phyloP scores from a whole-genome alignment of 2,888 invertebrate species.

The Caradrina clavipalpis region DNA sequence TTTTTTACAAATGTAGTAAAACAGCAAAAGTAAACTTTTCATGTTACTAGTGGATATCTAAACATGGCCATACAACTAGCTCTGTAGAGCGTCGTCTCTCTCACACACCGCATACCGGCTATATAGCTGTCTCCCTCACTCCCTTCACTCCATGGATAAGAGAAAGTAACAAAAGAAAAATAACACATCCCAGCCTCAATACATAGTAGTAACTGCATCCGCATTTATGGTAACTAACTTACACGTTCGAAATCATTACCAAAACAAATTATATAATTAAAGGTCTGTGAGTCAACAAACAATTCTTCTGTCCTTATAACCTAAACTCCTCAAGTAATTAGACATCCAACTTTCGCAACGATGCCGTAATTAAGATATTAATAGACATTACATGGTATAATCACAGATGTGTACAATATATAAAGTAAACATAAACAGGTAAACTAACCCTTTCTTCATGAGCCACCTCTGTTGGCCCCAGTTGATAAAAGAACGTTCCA shows the following conservation, averaged over 20 bases:
- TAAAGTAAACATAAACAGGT: constrained; percentile 86
- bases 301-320: constrained; percentile 77
- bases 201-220: constrained; percentile 73
- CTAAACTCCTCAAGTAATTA: constrained; percentile 71
- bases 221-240: constrained; percentile 64
- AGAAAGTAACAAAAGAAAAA: constrained; percentile 91
- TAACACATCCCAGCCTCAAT: constrained; percentile 84
- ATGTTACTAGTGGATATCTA: constrained; percentile 70
- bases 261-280: constrained; percentile 54
- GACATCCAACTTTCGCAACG: constrained; percentile 69
- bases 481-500: constrained; percentile 87
- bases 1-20: constrained; percentile 67
- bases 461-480: constrained; percentile 88
- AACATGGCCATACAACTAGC: constrained; percentile 74
- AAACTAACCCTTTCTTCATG: constrained; percentile 91
- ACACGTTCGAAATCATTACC: constrained; percentile 51
- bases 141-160: constrained; percentile 89
- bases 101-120: constrained; percentile 66
- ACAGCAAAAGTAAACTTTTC: constrained; percentile 76
- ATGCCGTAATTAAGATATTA: constrained; percentile 71
- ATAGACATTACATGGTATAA: constrained; percentile 69
- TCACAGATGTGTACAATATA: constrained; percentile 65
- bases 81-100: constrained; percentile 81
- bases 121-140: constrained; percentile 80
- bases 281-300: constrained; percentile 74